Evolutionary conservation across 1,140 invertebrate genomes (phyloP).

Genomic region (Trichoplusia ni): DNA sequence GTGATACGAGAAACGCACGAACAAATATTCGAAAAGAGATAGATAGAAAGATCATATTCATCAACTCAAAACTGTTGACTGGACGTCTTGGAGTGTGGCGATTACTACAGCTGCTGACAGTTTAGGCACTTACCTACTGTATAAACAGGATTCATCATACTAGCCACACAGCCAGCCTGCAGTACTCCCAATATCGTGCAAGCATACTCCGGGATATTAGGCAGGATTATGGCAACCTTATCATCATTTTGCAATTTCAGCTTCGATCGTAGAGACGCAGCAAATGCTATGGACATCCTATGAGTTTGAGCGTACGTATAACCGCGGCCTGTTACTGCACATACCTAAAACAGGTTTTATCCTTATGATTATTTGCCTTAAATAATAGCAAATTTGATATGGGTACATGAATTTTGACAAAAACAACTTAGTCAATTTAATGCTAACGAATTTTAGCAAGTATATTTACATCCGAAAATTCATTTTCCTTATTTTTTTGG

Average conservation of each 20-base stretch:
- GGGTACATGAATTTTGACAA: too few species aligned
- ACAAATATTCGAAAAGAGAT: too few species aligned
- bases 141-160: slow-evolving; percentile 91
- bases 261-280: slow-evolving; percentile 85
- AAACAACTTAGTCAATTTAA: too few species aligned
- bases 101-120: too few species aligned
- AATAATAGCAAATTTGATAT: not conserved
- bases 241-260: slow-evolving; percentile 87
- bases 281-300: slow-evolving; percentile 85
- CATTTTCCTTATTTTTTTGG: too few species aligned
- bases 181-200: slow-evolving; percentile 86
- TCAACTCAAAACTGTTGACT: too few species aligned
- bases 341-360: slow-evolving; percentile 83
- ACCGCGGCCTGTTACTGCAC: slow-evolving; percentile 86
- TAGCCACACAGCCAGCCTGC: slow-evolving; percentile 87
- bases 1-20: too few species aligned
- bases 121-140: slow-evolving; percentile 84
- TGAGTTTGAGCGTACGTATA: slow-evolving; percentile 88
- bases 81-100: too few species aligned
- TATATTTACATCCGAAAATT: too few species aligned
- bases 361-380: slow-evolving; percentile 1
- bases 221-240: slow-evolving; percentile 86
- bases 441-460: too few species aligned
- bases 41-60: too few species aligned
- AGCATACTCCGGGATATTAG: slow-evolving; percentile 90